Evolutionary conservation across 2,888 invertebrate genomes (phyloP), one percentile per base, ranked within the genome.

Genomic region (Drosophila setosimentum): DNA sequence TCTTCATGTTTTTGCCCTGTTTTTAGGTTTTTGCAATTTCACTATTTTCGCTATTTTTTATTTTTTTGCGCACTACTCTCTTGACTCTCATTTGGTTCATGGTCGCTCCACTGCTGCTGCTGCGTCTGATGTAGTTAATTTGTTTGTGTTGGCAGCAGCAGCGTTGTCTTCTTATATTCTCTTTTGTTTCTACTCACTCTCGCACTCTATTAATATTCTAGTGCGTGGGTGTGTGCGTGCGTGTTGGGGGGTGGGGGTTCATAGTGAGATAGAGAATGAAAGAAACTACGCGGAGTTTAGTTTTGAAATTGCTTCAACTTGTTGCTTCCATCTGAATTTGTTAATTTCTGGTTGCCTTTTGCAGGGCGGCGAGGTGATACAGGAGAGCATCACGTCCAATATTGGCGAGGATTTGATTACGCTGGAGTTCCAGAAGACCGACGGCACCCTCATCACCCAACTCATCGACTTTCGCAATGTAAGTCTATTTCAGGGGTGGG

Each of bases 381-480:
- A 97, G 92, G 98, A 99, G 94, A 97, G 96, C 83, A 98, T 99
- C 92, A 95, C 96, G 82, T 97, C 98, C 61, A 98, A 99, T 93
- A 96, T 97, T 75, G 96, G 96, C 40, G 97, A 98, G 88, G 98
- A 99, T 93, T 96, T 97, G 58, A 96, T 99, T 80, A 96, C 95
- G 37, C 94, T 99, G 89, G 97, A 98, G 92, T 98, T 98, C 92
- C 96, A 97, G 93, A 95, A 97, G 84, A 96, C 97, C 13, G 98
- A 99, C 93, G 98, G 98, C 61, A 97, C 98, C 18, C 95, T 97
- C 80, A 96, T 98, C 69, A 97, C 98, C 2, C 98, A 98, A 93
- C 95, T 99, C 74, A 97, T 99, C 73, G 98, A 99, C 94, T 98
- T 98, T 93, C 96, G 96, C 94, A 97, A 98, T 94, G 98, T 98